Conservation (phyloP, 1,140 invertebrate species). For the Rhizoglyphus robini region DNA sequence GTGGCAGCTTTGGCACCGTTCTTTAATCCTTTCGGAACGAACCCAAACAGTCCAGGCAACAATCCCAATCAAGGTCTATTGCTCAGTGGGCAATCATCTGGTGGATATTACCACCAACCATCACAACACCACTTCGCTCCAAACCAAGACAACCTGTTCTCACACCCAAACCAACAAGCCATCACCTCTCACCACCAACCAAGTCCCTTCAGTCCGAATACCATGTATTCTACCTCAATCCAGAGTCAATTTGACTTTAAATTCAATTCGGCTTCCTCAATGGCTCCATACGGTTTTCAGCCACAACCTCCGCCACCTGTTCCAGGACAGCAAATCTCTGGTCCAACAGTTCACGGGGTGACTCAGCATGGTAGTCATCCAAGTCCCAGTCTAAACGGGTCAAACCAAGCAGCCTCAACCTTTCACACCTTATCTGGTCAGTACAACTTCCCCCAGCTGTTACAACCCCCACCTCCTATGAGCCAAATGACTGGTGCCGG, state of each 20-base stretch:
- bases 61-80: neutral
- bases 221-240: constrained; percentile 5
- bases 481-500: neutral
- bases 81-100: neutral
- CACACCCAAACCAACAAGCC: neutral
- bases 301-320: neutral
- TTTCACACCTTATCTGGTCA: neutral
- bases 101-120: neutral
- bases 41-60: neutral
- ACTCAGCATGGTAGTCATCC: neutral
- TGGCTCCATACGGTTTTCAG: neutral
- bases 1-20: constrained; percentile 4
- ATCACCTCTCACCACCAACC: neutral
- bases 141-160: neutral
- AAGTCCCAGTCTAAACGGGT: neutral
- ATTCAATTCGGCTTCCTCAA: neutral
- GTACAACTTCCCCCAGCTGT: constrained; percentile 4
- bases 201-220: constrained; percentile 1
- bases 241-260: constrained; percentile 12
- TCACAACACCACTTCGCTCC: neutral
- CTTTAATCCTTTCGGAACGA: neutral
- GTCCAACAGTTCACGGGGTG: neutral
- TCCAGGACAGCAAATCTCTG: neutral
- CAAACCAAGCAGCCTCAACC: neutral
- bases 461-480: neutral